Percentiles rank a stretch among this genome's conserved stretches.
Conservation (phyloP, 2,113 vertebrate genomes). For the Coreoperca whiteheadi region DNA sequence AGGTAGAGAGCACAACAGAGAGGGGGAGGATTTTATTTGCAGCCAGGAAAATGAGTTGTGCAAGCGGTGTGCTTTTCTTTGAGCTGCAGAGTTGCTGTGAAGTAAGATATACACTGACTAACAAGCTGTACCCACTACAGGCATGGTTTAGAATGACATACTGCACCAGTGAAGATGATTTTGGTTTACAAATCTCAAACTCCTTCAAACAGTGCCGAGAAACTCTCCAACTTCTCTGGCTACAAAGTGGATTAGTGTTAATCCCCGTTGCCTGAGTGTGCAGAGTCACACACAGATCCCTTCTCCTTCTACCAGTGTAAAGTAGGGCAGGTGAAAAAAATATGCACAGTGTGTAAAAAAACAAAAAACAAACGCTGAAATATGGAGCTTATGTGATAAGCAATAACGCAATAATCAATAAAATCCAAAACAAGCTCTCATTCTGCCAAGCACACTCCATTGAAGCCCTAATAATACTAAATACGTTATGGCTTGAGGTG, state of each 20-base stretch:
- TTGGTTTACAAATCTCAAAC: constrained; percentile 7
- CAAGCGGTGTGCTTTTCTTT: constrained; percentile 21
- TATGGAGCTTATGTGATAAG: not conserved
- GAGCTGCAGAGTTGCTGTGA: constrained; percentile 10
- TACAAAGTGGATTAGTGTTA: constrained; percentile 56
- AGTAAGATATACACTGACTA: not conserved
- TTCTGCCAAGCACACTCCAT: not conserved
- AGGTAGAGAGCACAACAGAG: not conserved
- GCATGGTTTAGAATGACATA: not conserved
- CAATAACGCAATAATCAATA: not conserved
- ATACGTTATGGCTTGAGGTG: not conserved
- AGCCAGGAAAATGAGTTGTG: constrained; percentile 45
- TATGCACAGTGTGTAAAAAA: constrained; percentile 17
- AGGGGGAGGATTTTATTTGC: constrained; percentile 5
- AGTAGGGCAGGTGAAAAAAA: constrained; percentile 61
- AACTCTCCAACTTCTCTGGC: constrained; percentile 56
- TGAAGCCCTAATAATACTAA: not conserved
- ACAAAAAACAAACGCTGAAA: not conserved
- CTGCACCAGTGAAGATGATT: constrained; percentile 35
- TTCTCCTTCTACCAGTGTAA: constrained; percentile 31
- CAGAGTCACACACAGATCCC: constrained; percentile 48
- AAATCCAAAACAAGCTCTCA: not conserved
- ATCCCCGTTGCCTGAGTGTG: constrained; percentile 56
- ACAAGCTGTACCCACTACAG: not conserved
- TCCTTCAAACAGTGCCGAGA: constrained; percentile 11